Conservation (phyloP, 1,140 invertebrate species). For the Batillaria attramentaria region DNA sequence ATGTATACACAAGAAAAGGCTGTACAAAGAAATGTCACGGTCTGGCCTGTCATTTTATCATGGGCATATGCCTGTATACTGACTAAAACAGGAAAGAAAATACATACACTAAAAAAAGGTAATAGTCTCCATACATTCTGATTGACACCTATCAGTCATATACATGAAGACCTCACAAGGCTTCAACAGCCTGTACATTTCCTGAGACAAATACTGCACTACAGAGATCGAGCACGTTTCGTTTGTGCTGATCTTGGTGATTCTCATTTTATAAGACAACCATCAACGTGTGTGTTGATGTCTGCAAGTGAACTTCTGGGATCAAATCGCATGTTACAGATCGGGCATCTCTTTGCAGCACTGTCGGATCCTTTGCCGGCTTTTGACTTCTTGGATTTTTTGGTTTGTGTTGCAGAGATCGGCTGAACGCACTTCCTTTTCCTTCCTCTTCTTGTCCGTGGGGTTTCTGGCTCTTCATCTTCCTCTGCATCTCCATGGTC, state of each 20-base stretch:
- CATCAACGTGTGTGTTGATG: constrained; percentile 65
- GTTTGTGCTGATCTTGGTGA: neutral
- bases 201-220: neutral
- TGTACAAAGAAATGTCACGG: too few relatives aligned
- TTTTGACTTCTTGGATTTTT: neutral
- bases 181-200: too few relatives aligned
- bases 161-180: too few relatives aligned
- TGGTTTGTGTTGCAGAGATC: neutral
- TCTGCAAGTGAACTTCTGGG: constrained; percentile 52
- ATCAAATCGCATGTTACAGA: constrained; percentile 58
- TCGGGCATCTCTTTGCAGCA: constrained; percentile 50
- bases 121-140: too few relatives aligned
- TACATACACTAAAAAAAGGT: too few relatives aligned
- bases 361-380: neutral
- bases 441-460: neutral
- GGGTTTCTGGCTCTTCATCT: neutral
- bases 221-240: neutral
- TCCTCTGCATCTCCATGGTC: neutral
- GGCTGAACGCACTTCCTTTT: neutral
- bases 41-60: too few relatives aligned
- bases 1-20: too few relatives aligned
- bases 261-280: constrained; percentile 64
- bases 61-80: too few relatives aligned
- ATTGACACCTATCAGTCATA: too few relatives aligned
- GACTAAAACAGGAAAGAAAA: too few relatives aligned